Percentiles rank a stretch among this genome's conserved stretches.
These are phyloP conservation scores for Pithys albifrons DNA, from an alignment of 2,113 vertebrate species.

Conservation along the genomic window DNA sequence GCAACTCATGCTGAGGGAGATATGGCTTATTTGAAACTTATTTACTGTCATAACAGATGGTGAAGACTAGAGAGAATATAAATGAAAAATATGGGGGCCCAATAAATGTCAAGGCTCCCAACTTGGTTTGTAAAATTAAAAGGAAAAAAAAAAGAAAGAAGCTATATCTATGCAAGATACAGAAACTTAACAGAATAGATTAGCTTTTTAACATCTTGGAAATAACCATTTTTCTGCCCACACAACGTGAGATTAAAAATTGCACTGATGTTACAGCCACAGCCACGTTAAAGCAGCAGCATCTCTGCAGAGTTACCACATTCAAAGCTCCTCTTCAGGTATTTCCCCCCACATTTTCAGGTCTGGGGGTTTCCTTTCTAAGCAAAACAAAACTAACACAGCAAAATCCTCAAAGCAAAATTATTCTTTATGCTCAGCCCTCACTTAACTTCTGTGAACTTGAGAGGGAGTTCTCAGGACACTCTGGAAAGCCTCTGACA, in stretches of 20 bases:
- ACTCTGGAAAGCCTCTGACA: background rate
- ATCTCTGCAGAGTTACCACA: background rate
- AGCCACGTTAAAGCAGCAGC: background rate
- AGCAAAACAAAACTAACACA: background rate
- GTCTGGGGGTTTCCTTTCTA: background rate
- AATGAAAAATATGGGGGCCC: slow-evolving; percentile 73
- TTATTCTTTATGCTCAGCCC: background rate
- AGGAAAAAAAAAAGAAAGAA: slow-evolving; percentile 29
- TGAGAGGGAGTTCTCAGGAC: background rate
- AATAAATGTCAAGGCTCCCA: slow-evolving; percentile 70
- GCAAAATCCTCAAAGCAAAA: background rate
- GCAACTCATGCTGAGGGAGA: slow-evolving; percentile 72
- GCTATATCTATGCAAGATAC: slow-evolving; percentile 52
- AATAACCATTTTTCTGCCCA: slow-evolving; percentile 56
- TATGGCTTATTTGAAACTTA: slow-evolving; percentile 71
- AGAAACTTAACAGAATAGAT: slow-evolving; percentile 61
- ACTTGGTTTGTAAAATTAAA: slow-evolving; percentile 64
- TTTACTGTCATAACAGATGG: slow-evolving; percentile 73
- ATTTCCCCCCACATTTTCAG: background rate
- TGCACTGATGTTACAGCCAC: background rate
- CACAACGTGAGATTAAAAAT: slow-evolving; percentile 27
- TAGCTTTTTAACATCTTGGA: slow-evolving; percentile 60
- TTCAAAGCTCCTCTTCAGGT: background rate
- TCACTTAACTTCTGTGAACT: background rate
- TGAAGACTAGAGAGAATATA: slow-evolving; percentile 71